Percentiles rank a stretch among this genome's conserved stretches.
Conservation (phyloP, 2,113 vertebrate genomes). For the Castor canadensis region DNA sequence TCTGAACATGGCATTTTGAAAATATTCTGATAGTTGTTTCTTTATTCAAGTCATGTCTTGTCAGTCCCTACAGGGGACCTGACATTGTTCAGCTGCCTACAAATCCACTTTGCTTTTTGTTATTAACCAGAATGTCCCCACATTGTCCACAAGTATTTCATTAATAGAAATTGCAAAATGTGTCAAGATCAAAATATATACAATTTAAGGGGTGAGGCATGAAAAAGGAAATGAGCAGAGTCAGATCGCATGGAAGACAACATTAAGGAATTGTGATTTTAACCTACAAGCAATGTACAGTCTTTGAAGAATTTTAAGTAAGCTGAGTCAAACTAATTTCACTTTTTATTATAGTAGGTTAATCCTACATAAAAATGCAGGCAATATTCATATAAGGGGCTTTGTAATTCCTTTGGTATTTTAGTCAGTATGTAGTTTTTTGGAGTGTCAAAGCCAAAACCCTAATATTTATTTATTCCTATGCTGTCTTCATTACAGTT, state of each 20-base stretch:
- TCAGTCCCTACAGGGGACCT: neutral
- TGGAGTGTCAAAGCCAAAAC: neutral
- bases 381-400: neutral
- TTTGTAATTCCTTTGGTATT: neutral
- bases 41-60: neutral
- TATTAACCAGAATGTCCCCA: neutral
- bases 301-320: slow-evolving; percentile 39
- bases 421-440: neutral
- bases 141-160: neutral
- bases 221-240: neutral
- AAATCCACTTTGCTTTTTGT: neutral
- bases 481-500: slow-evolving; percentile 23
- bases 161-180: neutral
- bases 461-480: neutral
- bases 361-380: neutral
- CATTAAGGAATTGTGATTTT: slow-evolving; percentile 22
- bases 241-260: neutral
- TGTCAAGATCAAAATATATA: neutral
- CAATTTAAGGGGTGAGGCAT: neutral
- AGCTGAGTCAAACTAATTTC: neutral
- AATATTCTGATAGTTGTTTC: neutral
- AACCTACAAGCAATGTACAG: neutral
- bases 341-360: slow-evolving; percentile 15
- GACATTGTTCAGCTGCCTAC: neutral
- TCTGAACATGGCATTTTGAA: neutral